phyloP scores from a whole-genome alignment of 2,113 vertebrate species.

The Prochilodus magdalenae region DNA sequence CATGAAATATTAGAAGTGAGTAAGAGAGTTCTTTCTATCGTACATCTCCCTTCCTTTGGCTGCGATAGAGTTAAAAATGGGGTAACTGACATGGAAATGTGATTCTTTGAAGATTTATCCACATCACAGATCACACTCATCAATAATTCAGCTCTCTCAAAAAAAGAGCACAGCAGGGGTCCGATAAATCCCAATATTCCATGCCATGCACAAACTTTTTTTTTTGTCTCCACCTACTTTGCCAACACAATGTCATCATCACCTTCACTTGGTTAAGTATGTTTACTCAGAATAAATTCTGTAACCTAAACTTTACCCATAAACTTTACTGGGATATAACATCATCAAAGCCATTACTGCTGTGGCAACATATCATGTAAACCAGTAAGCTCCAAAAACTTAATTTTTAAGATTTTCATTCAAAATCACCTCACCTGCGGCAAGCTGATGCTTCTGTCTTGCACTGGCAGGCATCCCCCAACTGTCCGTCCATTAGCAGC shows the following conservation, averaged over 20 bases:
- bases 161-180: not conserved
- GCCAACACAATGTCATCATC: not conserved
- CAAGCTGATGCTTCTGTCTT: constrained; percentile 54
- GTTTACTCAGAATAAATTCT: not conserved
- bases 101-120: not conserved
- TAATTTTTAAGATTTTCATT: not conserved
- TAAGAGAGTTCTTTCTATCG: not conserved
- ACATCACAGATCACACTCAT: constrained; percentile 15
- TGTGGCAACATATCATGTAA: not conserved
- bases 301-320: too few species aligned
- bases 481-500: constrained; percentile 46
- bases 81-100: not conserved
- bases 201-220: not conserved
- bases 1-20: not conserved
- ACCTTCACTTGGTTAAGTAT: not conserved
- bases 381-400: not conserved
- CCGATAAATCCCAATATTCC: not conserved
- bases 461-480: constrained; percentile 57
- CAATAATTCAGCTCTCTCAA: constrained; percentile 4
- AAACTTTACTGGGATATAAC: too few species aligned
- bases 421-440: constrained; percentile 69
- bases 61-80: not conserved
- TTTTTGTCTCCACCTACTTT: not conserved
- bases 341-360: constrained; percentile 10
- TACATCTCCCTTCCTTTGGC: not conserved